These are phyloP conservation scores for Cottoperca gobio DNA, from an alignment of 2,797 vertebrate species.

Conservation along the genomic window DNA sequence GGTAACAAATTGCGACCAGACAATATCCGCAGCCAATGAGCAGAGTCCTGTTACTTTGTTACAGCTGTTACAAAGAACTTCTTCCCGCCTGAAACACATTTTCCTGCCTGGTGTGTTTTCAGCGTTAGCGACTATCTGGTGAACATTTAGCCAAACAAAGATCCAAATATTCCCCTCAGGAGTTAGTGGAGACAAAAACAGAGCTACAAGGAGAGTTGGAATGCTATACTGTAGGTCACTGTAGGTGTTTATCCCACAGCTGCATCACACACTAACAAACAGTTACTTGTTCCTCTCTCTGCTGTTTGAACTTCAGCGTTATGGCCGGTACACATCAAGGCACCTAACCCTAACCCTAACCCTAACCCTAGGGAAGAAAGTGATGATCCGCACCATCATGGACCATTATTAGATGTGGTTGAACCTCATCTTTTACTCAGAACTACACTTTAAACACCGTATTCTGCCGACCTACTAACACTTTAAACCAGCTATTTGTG, in stretches of 20 bases:
- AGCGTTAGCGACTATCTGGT: too few relatives aligned
- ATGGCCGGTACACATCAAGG: slow-evolving; percentile 40
- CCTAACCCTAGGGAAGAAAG: slow-evolving; percentile 66
- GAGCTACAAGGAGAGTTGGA: background rate
- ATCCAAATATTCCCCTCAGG: background rate
- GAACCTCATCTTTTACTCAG: slow-evolving; percentile 47
- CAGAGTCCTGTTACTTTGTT: too few relatives aligned
- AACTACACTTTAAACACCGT: slow-evolving; percentile 51
- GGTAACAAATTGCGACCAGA: too few relatives aligned
- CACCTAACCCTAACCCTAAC: background rate
- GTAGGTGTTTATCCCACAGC: slow-evolving; percentile 24
- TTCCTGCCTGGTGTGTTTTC: too few relatives aligned
- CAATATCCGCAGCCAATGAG: too few relatives aligned
- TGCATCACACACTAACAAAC: slow-evolving; percentile 12
- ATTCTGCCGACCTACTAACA: slow-evolving; percentile 44
- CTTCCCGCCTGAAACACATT: too few relatives aligned
- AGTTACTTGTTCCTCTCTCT: background rate
- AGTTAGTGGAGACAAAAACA: background rate
- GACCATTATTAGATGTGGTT: slow-evolving; percentile 55
- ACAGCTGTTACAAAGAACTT: too few relatives aligned
- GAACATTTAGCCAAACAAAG: background rate
- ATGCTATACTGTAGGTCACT: background rate
- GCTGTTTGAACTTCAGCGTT: slow-evolving; percentile 32
- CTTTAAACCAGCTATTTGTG: slow-evolving; percentile 57
- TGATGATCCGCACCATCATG: slow-evolving; percentile 35